Evolutionary conservation across 2,888 invertebrate species (phyloP), one percentile per base, ranked within the genome.

Genomic region (Uropetala carovei): DNA sequence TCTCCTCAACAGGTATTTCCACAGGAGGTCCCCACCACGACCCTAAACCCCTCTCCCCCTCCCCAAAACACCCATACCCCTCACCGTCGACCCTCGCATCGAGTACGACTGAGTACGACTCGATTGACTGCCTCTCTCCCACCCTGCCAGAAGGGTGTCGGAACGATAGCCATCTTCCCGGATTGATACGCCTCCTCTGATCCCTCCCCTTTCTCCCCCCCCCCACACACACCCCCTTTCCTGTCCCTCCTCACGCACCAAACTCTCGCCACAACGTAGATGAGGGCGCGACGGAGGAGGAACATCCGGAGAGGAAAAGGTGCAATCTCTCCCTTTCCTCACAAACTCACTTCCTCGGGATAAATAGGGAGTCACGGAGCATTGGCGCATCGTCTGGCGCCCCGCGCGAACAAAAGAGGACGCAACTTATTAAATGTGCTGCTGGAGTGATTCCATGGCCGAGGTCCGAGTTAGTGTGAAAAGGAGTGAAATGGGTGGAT

Each of bases 321-420:
- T 1, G 43, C 43, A 43, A 43, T 43, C 43, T 43, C 43, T 5
- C 43, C 5, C 43, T 43, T 43, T 43, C 43, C 43, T 3, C 43
- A n/a, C n/a, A n/a, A n/a, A n/a, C n/a, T n/a, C 43, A 5, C 5
- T 43, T 5, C 43, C 83, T 57, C n/a, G 83, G 83, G 83, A 83
- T 57, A 83, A 83, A 83, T 43, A 56, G 83, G 83, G 83, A 83
- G 57, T 43, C 85, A 58, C 27, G 89, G 64, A 64, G n/a, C 68
- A 89, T 27, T 89, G 89, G 60, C 89, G 89, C 89, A 89, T 60
- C 64, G 89, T 89, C 89, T 89, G 89, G 89, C 89, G 89, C 64
- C 89, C 64, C 43, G 7, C 30, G n/a, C 64, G 13, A 60, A 60
- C 86, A 27, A 59, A 22, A 22, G 13, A 59, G 30, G 60, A 43